Base-by-base conservation (phyloP, 1,140 invertebrate genomes). In the Scaptomyza montana region DNA sequence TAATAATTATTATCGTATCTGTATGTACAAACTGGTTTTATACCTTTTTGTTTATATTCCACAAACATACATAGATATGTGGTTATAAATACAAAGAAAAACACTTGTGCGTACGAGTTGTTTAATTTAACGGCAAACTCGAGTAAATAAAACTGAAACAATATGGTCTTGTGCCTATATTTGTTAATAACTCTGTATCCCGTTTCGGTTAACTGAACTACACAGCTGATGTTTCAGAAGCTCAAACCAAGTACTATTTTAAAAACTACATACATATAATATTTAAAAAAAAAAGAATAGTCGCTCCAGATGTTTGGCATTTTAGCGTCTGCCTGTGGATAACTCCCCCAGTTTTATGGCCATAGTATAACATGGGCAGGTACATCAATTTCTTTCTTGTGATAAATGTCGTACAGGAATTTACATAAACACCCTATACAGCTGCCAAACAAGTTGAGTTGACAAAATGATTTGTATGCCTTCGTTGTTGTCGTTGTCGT, bases 341-440 rank as follows among this genome's bases (percentile, higher is more conserved):
- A 41, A 49, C 46, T 41, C 55, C 56, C 43, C 13, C 28, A 41
- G 1, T 4, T 47, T 8, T 12, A 30, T 46, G n/a, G n/a, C n/a
- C n/a, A n/a, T n/a, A n/a, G n/a, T n/a, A n/a, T n/a, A n/a, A n/a
- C n/a, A n/a, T n/a, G 57, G 49, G 51, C 84, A 82, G 75, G 78
- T 86, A 79, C 82, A 86, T 86, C 82, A 86, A 82, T 86, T 89
- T 69, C n/a, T 30, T 64, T 39, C 64, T 39, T 50, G 82, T 82
- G 84, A 89, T 89, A 86, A 86, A 87, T 86, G 82, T 86, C 82
- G 56, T 70, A 79, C 78, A 82, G 82, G 84, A 86, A 86, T 86
- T 74, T 82, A 78, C 79, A 86, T 74, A 87, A 77, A 89, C 76
- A 80, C 62, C 63, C 59, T 45, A 72, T 65, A 50, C 71, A 78